phyloP scores from a whole-genome alignment of 2,888 invertebrate genomes.

The Pseudoips prasinana region DNA sequence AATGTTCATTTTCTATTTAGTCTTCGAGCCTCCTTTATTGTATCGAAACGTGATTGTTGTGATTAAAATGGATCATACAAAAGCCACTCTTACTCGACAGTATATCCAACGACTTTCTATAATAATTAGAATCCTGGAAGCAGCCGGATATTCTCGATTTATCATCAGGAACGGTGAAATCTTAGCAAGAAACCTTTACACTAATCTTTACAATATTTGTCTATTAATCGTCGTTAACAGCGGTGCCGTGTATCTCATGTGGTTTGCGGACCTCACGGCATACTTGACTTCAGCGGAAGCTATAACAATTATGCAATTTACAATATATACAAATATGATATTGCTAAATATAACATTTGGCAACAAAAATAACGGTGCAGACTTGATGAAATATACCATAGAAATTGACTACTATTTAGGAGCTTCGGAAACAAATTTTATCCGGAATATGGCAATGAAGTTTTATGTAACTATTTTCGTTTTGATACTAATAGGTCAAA shows the following conservation, averaged over 20 bases:
- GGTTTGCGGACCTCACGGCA: constrained; percentile 28
- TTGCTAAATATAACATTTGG: constrained; percentile 42
- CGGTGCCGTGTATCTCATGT: constrained; percentile 34
- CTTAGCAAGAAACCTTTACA: constrained; percentile 31
- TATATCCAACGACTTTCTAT: constrained; percentile 31
- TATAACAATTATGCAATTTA: constrained; percentile 37
- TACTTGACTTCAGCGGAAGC: constrained; percentile 44
- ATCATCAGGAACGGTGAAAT: constrained; percentile 42
- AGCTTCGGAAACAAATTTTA: constrained; percentile 50
- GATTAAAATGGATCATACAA: constrained; percentile 28
- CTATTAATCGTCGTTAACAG: constrained; percentile 29
- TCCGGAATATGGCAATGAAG: constrained; percentile 43
- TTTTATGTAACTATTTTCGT: constrained; percentile 22
- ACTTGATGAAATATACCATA: constrained; percentile 41
- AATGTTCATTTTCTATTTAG: no score
- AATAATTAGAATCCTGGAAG: constrained; percentile 34
- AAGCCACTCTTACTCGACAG: constrained; percentile 36
- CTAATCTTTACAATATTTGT: constrained; percentile 34
- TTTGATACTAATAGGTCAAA: constrained; percentile 24
- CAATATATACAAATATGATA: constrained; percentile 37
- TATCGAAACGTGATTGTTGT: no score
- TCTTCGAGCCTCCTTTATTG: no score
- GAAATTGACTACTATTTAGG: constrained; percentile 55
- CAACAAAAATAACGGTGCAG: constrained; percentile 37
- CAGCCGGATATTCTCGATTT: constrained; percentile 48